Base-by-base conservation (phyloP, 2,888 invertebrate species). In the Achlya flavicornis region DNA sequence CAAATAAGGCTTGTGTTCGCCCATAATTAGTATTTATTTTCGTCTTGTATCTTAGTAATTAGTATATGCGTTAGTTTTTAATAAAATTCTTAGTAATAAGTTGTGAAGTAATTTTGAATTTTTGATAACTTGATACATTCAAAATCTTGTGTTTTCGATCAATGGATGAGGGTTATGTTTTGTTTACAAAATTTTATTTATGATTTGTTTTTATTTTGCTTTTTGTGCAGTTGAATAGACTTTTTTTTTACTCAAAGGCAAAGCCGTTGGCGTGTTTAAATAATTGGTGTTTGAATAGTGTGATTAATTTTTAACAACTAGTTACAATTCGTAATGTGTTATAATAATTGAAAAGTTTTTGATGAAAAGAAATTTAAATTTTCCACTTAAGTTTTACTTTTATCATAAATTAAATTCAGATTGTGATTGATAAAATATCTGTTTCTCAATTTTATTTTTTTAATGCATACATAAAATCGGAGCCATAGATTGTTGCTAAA, bases 121-220 rank as follows among this genome's bases (percentile, higher is more conserved):
- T 69, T 72, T 70, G 64, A 64, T 69, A 71, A 58, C 57, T 60
- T 70, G 64, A 60, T 68, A 67, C 67, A 68, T 61, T 68, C 60
- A 65, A 71, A 76, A 69, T 76, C 73, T 73, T 62, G 68, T 64
- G 68, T 71, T 67, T 70, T 75, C 69, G 68, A 74, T 71, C 70
- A 67, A 65, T 73, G 67, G 69, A 70, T 66, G 63, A 61, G 75
- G 73, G 78, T 80, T 80, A 77, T 77, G 81, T 85, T 86, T 81
- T 84, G 79, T 86, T 86, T 83, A 74, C 72, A 66, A 85, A 83
- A 83, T 84, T 85, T 81, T 86, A 83, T 81, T 71, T 78, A 69
- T 76, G 14, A 46, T n/a, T n/a, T 2, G 46, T 70, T 72, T 67
- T 62, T 73, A 74, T 67, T 77, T 67, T 60, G 68, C 64, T 65